A percentile compares a stretch with the other conserved stretches of the same genome.
Conservation (phyloP, 2,113 vertebrate genomes). For the Tachysurus vachellii region DNA sequence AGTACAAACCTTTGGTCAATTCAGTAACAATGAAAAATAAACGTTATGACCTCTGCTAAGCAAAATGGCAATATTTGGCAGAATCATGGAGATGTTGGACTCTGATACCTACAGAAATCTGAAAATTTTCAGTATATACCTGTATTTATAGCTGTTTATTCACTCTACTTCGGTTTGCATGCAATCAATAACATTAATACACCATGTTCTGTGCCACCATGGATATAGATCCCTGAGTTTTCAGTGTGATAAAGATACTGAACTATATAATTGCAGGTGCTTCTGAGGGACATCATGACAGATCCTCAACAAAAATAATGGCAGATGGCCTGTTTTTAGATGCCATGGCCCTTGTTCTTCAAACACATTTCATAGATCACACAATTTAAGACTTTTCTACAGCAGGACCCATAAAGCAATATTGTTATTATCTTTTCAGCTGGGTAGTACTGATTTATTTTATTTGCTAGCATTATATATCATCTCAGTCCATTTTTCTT, state of each 20-base stretch:
- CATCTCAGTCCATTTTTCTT: background rate
- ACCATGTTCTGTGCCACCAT: background rate
- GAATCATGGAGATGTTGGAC: background rate
- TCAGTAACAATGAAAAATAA: background rate
- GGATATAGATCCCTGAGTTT: background rate
- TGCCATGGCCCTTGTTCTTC: conserved; percentile 92
- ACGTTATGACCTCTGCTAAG: background rate
- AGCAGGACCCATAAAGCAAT: background rate
- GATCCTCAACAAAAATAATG: conserved; percentile 85
- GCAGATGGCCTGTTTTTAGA: conserved; percentile 64
- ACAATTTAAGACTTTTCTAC: background rate
- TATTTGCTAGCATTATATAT: background rate
- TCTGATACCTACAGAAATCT: background rate
- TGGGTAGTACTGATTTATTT: background rate
- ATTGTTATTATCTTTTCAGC: background rate
- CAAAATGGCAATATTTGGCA: background rate
- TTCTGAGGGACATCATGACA: conserved; percentile 79
- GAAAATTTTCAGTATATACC: background rate
- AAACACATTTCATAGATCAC: conserved; percentile 72
- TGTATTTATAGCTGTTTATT: background rate
- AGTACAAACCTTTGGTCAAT: conserved; percentile 34
- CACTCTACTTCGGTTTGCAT: background rate
- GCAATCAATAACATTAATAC: background rate
- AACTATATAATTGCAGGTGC: conserved; percentile 3
- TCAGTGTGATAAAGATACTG: conserved; percentile 13